These are phyloP conservation scores for Bombus ignitus DNA, from an alignment of 1,140 invertebrate genomes.

Conservation along the genomic window DNA sequence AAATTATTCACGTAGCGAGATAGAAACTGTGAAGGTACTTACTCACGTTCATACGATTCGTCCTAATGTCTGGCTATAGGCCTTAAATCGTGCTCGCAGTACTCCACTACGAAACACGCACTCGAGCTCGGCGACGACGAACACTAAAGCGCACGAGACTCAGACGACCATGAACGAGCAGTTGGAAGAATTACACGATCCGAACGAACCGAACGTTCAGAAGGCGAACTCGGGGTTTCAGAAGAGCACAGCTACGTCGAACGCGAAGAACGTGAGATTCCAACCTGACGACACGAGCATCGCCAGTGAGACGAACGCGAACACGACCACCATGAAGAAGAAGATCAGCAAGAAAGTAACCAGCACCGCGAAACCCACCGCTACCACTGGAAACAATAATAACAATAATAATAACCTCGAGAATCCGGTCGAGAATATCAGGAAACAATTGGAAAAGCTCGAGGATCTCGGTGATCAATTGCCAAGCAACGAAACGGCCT, in stretches of 20 bases:
- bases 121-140: constrained; percentile 76
- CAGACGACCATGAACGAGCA: constrained; percentile 42
- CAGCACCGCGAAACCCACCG: constrained; percentile 84
- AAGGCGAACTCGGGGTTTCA: constrained; percentile 62
- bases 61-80: constrained; percentile 83
- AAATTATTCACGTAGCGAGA: neutral
- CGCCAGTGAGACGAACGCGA: constrained; percentile 78
- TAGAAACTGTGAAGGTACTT: constrained; percentile 77
- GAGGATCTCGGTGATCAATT: constrained; percentile 92
- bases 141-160: constrained; percentile 72
- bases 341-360: constrained; percentile 81
- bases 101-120: constrained; percentile 78
- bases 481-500: constrained; percentile 87
- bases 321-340: constrained; percentile 72
- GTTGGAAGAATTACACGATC: constrained; percentile 63
- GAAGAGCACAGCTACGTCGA: constrained; percentile 23
- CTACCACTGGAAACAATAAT: constrained; percentile 55
- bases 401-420: constrained; percentile 81
- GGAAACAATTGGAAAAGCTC: constrained; percentile 89
- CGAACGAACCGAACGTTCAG: constrained; percentile 66
- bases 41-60: constrained; percentile 81
- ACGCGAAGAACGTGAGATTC: constrained; percentile 71
- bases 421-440: constrained; percentile 89
- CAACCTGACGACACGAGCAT: constrained; percentile 80
- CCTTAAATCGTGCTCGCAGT: constrained; percentile 82